phyloP scores from a whole-genome alignment of 1,140 invertebrate species.

The Caenorhabditis briggsae region DNA sequence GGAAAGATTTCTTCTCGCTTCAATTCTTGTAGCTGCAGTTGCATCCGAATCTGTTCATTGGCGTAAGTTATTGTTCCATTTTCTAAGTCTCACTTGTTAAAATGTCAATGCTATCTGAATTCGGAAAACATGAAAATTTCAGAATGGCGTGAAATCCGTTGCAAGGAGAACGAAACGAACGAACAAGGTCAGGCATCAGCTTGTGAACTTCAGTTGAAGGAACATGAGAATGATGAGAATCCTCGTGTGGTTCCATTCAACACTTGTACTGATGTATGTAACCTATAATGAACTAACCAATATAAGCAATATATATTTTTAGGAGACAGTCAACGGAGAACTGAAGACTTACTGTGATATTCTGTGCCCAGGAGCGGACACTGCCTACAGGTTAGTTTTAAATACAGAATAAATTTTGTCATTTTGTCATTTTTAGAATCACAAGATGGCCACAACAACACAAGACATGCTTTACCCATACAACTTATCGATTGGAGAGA shows the following conservation, averaged over 20 bases:
- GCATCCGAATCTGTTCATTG: conserved; percentile 64
- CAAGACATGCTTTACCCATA: conserved; percentile 73
- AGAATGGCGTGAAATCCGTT: conserved; percentile 73
- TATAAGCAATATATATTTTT: not conserved
- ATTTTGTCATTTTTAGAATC: conserved; percentile 63
- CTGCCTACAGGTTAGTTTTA: conserved; percentile 67
- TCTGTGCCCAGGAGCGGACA: conserved; percentile 73
- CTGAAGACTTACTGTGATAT: conserved; percentile 73
- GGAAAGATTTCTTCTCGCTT: conserved; percentile 4
- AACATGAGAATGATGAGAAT: conserved; percentile 68
- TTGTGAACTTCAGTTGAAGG: conserved; percentile 69
- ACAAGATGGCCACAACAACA: conserved; percentile 73
- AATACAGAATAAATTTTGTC: no score
- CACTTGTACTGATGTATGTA: conserved; percentile 71
- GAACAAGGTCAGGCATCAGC: conserved; percentile 69
- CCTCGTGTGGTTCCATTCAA: conserved; percentile 63
- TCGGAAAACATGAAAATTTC: not conserved
- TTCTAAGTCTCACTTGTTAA: not conserved
- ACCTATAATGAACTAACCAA: not conserved
- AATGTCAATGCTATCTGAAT: not conserved
- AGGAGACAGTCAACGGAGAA: conserved; percentile 74
- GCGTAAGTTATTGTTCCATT: conserved; percentile 60
- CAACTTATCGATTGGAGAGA: conserved; percentile 73
- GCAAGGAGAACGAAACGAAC: conserved; percentile 68
- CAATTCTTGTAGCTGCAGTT: conserved; percentile 6